phyloP scores from a whole-genome alignment of 2,113 vertebrate genomes.

The Chloropsis hardwickii region DNA sequence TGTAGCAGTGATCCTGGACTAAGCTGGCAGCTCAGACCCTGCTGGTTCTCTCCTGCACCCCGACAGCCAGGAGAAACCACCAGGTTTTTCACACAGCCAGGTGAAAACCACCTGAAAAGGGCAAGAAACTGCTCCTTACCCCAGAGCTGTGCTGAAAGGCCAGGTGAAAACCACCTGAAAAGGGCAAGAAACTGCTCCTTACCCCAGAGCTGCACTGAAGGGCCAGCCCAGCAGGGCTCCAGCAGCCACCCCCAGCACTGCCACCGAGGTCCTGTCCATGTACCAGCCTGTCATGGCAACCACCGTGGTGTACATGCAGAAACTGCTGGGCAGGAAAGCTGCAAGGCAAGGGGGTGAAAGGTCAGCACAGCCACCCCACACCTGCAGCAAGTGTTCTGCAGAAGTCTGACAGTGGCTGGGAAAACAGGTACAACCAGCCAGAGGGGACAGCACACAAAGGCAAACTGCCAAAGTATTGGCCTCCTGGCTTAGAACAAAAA shows the following conservation, averaged over 20 bases:
- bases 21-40: not conserved
- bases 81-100: not conserved
- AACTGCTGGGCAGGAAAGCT: conserved; percentile 96
- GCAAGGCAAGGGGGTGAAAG: not conserved
- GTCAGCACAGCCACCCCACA: not conserved
- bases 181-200: not conserved
- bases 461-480: not conserved
- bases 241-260: conserved; percentile 87
- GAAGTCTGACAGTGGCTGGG: not conserved
- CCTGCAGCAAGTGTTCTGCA: not conserved
- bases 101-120: not conserved
- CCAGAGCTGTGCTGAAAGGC: conserved; percentile 92
- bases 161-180: conserved; percentile 55
- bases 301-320: conserved; percentile 95
- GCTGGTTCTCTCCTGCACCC: not conserved
- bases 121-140: conserved; percentile 71
- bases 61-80: no score
- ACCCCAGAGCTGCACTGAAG: conserved; percentile 92
- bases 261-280: conserved; percentile 86
- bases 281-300: conserved; percentile 97
- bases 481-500: not conserved
- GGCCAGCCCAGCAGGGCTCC: conserved; percentile 93
- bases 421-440: not conserved
- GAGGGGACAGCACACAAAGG: not conserved
- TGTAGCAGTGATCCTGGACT: not conserved